phyloP scores from a whole-genome alignment of 2,113 vertebrate genomes.

The Isichthys henryi region DNA sequence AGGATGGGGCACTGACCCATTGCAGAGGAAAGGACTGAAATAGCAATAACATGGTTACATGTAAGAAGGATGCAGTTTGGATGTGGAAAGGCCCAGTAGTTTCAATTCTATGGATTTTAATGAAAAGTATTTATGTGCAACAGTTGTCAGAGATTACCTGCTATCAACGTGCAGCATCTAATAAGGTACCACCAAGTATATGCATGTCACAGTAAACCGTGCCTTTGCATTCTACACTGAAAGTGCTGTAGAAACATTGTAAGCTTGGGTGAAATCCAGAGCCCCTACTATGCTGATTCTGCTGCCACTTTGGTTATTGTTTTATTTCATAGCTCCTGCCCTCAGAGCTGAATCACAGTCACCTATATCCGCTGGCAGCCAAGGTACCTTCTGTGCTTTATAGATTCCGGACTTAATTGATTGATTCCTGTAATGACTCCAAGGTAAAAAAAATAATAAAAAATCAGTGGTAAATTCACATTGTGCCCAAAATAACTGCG shows the following conservation, averaged over 20 bases:
- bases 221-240: background rate
- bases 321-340: background rate
- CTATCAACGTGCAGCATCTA: background rate
- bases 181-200: background rate
- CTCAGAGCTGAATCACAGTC: background rate
- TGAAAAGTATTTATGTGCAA: background rate
- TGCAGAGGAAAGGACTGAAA: background rate
- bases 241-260: background rate
- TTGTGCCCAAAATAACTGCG: background rate
- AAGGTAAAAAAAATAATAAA: background rate
- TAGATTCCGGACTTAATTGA: conserved; percentile 5
- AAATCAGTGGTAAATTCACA: background rate
- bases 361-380: conserved; percentile 8
- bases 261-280: background rate
- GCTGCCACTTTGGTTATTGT: background rate
- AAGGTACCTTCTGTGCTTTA: background rate
- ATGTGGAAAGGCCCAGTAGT: background rate
- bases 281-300: background rate
- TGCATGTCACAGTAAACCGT: background rate
- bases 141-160: background rate
- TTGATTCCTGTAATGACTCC: conserved; percentile 17
- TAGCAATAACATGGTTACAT: background rate
- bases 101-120: background rate
- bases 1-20: too few species aligned
- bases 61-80: background rate